Conservation (phyloP, 1,140 invertebrate species). For the Sipha flava region DNA sequence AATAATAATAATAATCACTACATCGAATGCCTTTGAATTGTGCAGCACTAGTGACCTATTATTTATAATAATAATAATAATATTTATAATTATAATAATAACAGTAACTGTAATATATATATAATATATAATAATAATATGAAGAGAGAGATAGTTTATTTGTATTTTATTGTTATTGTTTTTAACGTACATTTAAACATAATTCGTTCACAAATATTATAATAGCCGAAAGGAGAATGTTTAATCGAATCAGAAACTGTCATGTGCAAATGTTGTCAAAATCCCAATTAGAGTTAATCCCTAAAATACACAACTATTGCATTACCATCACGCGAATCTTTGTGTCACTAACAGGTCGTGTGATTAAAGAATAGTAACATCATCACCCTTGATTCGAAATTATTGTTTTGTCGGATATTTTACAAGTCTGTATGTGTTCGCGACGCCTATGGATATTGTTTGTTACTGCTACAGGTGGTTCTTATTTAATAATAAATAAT, state of each 20-base stretch:
- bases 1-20: too few relatives aligned
- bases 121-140: background rate
- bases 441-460: background rate
- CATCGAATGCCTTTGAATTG: background rate
- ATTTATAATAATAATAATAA: too few relatives aligned
- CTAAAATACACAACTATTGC: constrained; percentile 17
- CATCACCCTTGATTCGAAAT: background rate
- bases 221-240: background rate
- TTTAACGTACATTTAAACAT: background rate
- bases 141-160: background rate
- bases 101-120: background rate
- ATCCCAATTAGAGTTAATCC: background rate
- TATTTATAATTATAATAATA: too few relatives aligned
- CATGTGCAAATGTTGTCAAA: background rate
- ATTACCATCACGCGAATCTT: background rate
- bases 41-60: too few relatives aligned
- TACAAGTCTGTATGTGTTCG: too few relatives aligned
- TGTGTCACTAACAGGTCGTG: background rate
- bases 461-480: background rate
- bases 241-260: background rate
- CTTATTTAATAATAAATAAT: too few relatives aligned
- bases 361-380: background rate
- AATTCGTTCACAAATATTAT: too few relatives aligned
- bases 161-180: background rate
- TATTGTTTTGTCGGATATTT: background rate